Evolutionary conservation across 1,140 invertebrate species (phyloP), one percentile per base, ranked within the genome.

Genomic region (Eriocheir sinensis): DNA sequence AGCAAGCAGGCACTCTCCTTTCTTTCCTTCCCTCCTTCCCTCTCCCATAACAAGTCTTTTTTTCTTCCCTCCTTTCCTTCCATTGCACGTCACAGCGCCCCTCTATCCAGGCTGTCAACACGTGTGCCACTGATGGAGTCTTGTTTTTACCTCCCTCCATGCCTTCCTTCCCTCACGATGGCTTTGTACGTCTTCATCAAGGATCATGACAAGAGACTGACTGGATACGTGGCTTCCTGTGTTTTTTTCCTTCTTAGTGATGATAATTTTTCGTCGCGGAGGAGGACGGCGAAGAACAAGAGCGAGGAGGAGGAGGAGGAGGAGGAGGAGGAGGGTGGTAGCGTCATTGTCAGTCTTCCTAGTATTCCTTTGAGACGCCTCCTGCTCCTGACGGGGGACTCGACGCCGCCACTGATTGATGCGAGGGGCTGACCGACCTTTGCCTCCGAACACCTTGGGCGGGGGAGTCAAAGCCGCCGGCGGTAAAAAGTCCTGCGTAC

Each of bases 271-370:
- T 72, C 60, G 60, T 72, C 60, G 60, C 60, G 27, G 60, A 72
- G 60, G 60, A 72, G 88, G 38, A 53, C n/a, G n/a, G 30, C 9
- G 30, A 85, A 21, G 88, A 53, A 53, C 38, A 30, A 41, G 40
- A 41, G 15, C 6, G 40, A 88, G 86, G 36, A 21, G 36, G 44
- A 88, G 44, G 86, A 30, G 34, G 86, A 88, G 86, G 40, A 40
- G 44, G 36, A 88, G 40, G 36, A 88, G 86, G 17, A 89, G 53
- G 88, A 53, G 88, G 88, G 15, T 27, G 36, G 53, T 6, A 0
- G 38, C 40, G 32, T 89, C 53, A 89, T 89, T 44, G 32, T 89
- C 17, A n/a, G 4, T 89, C 41, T 89, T 89, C 88, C 88, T 53
- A 60, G 88, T 89, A 89, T 53, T 89, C 41, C 3, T 34, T 89